phyloP scores from a whole-genome alignment of 2,797 vertebrate genomes.

The Gymnoscopelus braueri region DNA sequence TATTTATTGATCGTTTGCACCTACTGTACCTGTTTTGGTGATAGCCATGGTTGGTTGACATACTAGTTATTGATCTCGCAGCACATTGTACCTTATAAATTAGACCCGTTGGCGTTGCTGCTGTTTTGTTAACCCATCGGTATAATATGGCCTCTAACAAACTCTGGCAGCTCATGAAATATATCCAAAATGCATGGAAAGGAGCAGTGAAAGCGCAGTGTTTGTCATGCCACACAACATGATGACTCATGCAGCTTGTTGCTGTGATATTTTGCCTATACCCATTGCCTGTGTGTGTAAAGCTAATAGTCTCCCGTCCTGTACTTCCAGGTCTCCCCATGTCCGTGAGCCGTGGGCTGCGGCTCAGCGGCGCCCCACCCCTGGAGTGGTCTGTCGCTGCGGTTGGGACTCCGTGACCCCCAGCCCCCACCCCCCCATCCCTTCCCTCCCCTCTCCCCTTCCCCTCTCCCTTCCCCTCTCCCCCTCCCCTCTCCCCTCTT shows the following conservation, averaged over 20 bases:
- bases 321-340: conserved; percentile 87
- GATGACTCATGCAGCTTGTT: conserved; percentile 20
- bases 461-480: conserved; percentile 81
- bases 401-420: conserved; percentile 92
- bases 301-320: conserved; percentile 10
- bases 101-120: too few species aligned
- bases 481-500: conserved; percentile 83
- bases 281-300: neutral
- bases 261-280: neutral
- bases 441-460: conserved; percentile 81
- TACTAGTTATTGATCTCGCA: too few species aligned
- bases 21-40: neutral
- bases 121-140: neutral
- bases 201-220: conserved; percentile 1
- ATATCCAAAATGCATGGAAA: neutral
- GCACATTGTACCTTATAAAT: too few species aligned
- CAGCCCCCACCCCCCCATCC: conserved; percentile 77
- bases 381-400: conserved; percentile 91
- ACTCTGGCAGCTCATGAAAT: neutral
- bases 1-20: neutral
- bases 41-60: neutral
- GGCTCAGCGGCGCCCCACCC: conserved; percentile 92
- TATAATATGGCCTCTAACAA: neutral
- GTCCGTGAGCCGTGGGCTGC: conserved; percentile 93
- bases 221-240: conserved; percentile 16